Evolutionary conservation across 64 coral and sea anemone genomes (phyloP), one percentile per base, ranked within the genome.

Genomic region (Catalaphyllia jardinei): DNA sequence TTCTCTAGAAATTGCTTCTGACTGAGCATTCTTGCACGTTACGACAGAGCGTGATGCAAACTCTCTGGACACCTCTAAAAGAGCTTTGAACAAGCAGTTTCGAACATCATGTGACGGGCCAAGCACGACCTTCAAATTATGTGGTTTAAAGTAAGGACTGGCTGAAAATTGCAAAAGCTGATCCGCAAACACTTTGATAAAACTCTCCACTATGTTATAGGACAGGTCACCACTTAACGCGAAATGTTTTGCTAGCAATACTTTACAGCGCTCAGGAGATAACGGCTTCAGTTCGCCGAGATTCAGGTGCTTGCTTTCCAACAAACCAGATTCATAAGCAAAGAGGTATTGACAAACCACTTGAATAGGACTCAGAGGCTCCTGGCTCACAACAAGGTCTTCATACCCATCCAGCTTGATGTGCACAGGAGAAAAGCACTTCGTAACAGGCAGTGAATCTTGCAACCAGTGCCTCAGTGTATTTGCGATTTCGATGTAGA

Each of bases 281-380:
- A 96, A 65, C 0, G 94, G 87, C 24, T 92, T n/a, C 55, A 74
- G 31, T 20, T 88, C 87, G 31, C 50, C 60, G 17, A 87, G 89
- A 15, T 29, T 64, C 14, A 96, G 13, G 67, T 96, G 82, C 28
- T 86, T 65, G 62, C 35, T 71, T 85, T 96, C 91, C 61, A 96
- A 88, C 24, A 25, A 30, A 52, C 94, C 87, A 72, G 52, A 62
- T 46, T 96, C 94, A 31, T 85, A 87, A 15, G 80, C 80, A 38
- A 93, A 31, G 20, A 96, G 87, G 46, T 96, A 96, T 28, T 96
- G 90, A 33, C 91, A 96, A 89, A 96, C 94, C 31, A 96, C 91
- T 86, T 96, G 89, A 42, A 83, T 39, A 22, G 31, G 60, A 86
- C 91, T 96, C 52, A 89, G 72, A 46, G 52, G 62, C 24, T 93